Evolutionary conservation across 2,113 vertebrate genomes (phyloP), one percentile per base, ranked within the genome.

Genomic region (Brachyhypopomus gauderio): DNA sequence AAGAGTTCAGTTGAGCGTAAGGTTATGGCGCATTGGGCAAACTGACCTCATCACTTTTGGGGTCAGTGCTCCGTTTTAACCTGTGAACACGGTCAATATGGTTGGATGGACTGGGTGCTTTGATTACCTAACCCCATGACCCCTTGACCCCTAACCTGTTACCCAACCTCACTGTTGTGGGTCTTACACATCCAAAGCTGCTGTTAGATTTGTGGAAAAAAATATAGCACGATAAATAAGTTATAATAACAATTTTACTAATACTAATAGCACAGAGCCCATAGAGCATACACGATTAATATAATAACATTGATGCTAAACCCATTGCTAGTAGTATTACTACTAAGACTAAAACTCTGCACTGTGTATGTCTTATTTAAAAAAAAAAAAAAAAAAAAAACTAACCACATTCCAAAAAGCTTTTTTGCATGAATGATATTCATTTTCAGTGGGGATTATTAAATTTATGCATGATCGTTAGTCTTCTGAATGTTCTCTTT

Each of bases 1-100:
- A 60, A n/a, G 58, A 66, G 63, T 19, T 66, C 25, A 30, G 63
- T 30, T 64, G 62, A 64, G 63, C 11, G 27, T 66, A 34, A 66
- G 63, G 63, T 77, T 77, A 27, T 77, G 60, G 16, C 14, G 4
- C 36, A 30, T 78, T 59, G 20, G 69, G 5, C 56, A 78, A 66
- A 64, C 30, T 73, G 30, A 20, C 23, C 45, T 77, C 59, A 66
- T 64, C 23, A 60, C 1, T 12, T 81, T 81, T 19, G 16, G 41
- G 69, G 38, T 85, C 75, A 75, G 64, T 78, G 55, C 59, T 75
- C 38, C 69, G 55, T 72, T 78, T 81, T 81, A 81, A 81, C 79
- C 79, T 11, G 45, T 36, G 30, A 20, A 20, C 16, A 22, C 17
- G 5, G 27, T 80, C 77, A 73, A 78, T 78, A 62, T 9, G 48